A percentile compares a stretch with the other conserved stretches of the same genome.
Evolutionary conservation across 2,888 invertebrate species (phyloP).

Genomic region (Itoplectis maculator): DNA sequence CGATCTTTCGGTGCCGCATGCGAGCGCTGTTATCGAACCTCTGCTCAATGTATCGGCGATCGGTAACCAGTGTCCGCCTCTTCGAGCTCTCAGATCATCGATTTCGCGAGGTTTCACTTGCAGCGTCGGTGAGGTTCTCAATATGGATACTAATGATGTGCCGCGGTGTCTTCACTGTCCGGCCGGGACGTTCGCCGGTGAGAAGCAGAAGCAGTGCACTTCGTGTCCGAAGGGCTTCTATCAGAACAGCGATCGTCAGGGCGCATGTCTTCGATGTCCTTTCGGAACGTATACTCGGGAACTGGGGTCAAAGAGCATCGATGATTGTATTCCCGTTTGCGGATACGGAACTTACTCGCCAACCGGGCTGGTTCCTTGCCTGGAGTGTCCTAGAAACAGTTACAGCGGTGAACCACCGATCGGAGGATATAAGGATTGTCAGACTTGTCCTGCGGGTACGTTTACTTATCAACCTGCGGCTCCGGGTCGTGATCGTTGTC

Average conservation of each 20-base stretch:
- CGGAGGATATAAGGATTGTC: slow-evolving; percentile 96
- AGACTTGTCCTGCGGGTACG: slow-evolving; percentile 95
- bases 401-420: slow-evolving; percentile 95
- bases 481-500: slow-evolving; percentile 91
- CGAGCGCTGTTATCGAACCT: slow-evolving; percentile 95
- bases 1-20: slow-evolving; percentile 96
- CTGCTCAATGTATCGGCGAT: slow-evolving; percentile 95
- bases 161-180: slow-evolving; percentile 97
- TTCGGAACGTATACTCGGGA: slow-evolving; percentile 96
- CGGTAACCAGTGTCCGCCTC: slow-evolving; percentile 96
- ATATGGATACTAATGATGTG: slow-evolving; percentile 96
- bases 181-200: slow-evolving; percentile 96
- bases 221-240: slow-evolving; percentile 97
- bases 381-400: slow-evolving; percentile 97
- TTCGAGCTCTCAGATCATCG: slow-evolving; percentile 93
- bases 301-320: slow-evolving; percentile 94
- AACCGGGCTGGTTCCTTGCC: slow-evolving; percentile 96
- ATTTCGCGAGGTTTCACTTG: slow-evolving; percentile 97
- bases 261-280: slow-evolving; percentile 95
- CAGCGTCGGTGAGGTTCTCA: slow-evolving; percentile 96
- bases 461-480: slow-evolving; percentile 97
- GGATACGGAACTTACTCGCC: slow-evolving; percentile 98
- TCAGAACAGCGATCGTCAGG: slow-evolving; percentile 96
- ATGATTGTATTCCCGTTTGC: slow-evolving; percentile 96
- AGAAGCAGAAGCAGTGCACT: slow-evolving; percentile 95